Evolutionary conservation across 2,888 invertebrate genomes (phyloP), one percentile per base, ranked within the genome.

Genomic region (Megastigmus dorsalis): DNA sequence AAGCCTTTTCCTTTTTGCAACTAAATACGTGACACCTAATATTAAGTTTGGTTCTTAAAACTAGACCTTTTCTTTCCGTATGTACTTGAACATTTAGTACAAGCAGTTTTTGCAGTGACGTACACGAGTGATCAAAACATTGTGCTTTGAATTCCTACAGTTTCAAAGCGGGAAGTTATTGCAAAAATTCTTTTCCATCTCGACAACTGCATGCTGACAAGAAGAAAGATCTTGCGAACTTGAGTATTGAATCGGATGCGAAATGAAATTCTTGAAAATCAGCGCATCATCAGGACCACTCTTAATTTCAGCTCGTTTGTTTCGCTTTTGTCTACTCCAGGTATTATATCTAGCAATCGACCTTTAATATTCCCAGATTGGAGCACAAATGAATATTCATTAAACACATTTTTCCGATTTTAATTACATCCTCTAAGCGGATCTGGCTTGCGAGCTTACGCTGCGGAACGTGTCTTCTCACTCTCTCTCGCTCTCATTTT

Each of bases 391-490:
- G 85, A 86, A 86, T 84, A 86, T 86, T 86, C 86, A 84, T 85
- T 84, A 84, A 85, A 85, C 82, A 85, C 84, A 83, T 85, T 85
- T 85, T 85, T 86, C 82, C 84, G 83, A 85, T 85, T 86, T 86
- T 86, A 86, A 86, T 86, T 86, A 86, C 86, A 85, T 85, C 82
- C 83, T 83, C 80, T 86, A 86, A 86, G 86, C 85, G 85, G 86
- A 86, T 86, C 84, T 82, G 78, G 76, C 60, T 81, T 75, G 78
- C 74, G 78, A 78, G 80, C 81, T 84, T 81, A 81, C 81, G 80
- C 79, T 80, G 79, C 82, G 75, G 62, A 80, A 79, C 80, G 62
- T 62, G 45, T 54, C 36, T 70, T 45, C 30, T 60, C 52, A 41
- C 57, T 38, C 30, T 60, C 30, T 38, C 38, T 59, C 48, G 13